phyloP scores from a whole-genome alignment of 2,113 vertebrate genomes.

The Sitta europaea region DNA sequence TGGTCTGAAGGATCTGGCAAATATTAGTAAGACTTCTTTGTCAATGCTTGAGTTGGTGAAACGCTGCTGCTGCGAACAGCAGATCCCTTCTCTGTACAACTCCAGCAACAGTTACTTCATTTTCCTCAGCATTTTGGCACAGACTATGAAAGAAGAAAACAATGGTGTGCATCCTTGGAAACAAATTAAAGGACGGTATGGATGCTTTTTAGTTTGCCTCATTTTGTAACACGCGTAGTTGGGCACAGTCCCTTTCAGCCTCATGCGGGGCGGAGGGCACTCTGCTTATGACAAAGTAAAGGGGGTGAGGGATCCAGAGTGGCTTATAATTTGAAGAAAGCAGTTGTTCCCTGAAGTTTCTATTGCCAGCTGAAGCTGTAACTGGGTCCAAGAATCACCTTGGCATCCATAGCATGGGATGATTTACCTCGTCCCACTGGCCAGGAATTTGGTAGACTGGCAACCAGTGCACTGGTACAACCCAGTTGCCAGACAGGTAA shows the following conservation, averaged over 20 bases:
- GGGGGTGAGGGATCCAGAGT: background rate
- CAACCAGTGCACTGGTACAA: background rate
- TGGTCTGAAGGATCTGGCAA: slow-evolving; percentile 83
- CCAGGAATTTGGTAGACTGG: background rate
- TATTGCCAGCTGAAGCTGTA: background rate
- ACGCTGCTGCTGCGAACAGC: slow-evolving; percentile 77
- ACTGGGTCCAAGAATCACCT: background rate
- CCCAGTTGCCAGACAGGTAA: background rate
- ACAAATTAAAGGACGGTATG: slow-evolving; percentile 95
- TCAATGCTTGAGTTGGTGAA: slow-evolving; percentile 85
- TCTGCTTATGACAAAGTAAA: background rate
- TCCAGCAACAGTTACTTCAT: slow-evolving; percentile 90
- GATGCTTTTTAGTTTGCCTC: background rate
- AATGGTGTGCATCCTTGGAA: slow-evolving; percentile 86
- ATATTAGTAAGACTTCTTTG: slow-evolving; percentile 81
- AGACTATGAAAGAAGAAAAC: slow-evolving; percentile 80
- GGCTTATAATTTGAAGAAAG: background rate
- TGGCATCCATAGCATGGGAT: background rate
- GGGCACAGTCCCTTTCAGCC: background rate
- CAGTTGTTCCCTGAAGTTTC: background rate
- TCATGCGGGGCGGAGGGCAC: rapidly evolving
- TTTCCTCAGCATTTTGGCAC: slow-evolving; percentile 89
- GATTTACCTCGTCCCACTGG: background rate
- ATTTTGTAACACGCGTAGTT: background rate
- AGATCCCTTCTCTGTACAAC: slow-evolving; percentile 77